These are phyloP conservation scores for Rhopalosiphum padi DNA, from an alignment of 1,140 invertebrate genomes.

Conservation along the genomic window DNA sequence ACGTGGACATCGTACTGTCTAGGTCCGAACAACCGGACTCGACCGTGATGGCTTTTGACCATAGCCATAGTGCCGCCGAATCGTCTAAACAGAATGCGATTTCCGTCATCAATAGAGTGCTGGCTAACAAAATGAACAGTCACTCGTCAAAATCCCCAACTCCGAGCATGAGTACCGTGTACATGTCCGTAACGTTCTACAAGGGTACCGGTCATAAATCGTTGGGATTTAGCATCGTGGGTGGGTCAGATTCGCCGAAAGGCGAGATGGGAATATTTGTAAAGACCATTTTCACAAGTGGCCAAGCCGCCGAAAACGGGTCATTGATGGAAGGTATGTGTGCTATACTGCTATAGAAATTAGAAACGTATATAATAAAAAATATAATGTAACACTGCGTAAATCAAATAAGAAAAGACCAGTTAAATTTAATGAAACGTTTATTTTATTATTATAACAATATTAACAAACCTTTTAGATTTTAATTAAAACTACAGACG, in stretches of 20 bases:
- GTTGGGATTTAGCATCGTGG: conserved; percentile 78
- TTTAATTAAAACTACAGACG: background rate
- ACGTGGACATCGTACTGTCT: conserved; percentile 70
- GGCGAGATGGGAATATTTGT: conserved; percentile 79
- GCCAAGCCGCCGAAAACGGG: conserved; percentile 74
- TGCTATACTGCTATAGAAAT: background rate
- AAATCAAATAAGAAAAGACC: background rate
- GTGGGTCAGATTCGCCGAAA: conserved; percentile 74
- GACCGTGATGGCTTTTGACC: background rate
- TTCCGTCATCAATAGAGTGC: conserved; percentile 59
- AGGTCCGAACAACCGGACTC: conserved; percentile 29
- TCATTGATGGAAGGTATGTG: conserved; percentile 73
- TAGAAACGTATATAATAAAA: background rate
- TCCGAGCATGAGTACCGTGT: conserved; percentile 55
- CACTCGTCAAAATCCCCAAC: background rate
- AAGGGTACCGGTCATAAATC: conserved; percentile 74
- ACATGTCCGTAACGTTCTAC: conserved; percentile 66
- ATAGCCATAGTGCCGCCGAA: background rate
- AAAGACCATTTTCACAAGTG: conserved; percentile 73
- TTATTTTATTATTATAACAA: background rate
- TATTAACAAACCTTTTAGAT: background rate
- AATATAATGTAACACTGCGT: background rate
- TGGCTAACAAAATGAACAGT: conserved; percentile 53
- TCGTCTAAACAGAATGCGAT: conserved; percentile 53
- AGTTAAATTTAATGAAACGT: background rate